Percentiles rank a stretch among this genome's conserved stretches.
These are phyloP conservation scores for Paradoxurus hermaphroditus DNA, from an alignment of 2,113 vertebrate species.

Conservation along the genomic window DNA sequence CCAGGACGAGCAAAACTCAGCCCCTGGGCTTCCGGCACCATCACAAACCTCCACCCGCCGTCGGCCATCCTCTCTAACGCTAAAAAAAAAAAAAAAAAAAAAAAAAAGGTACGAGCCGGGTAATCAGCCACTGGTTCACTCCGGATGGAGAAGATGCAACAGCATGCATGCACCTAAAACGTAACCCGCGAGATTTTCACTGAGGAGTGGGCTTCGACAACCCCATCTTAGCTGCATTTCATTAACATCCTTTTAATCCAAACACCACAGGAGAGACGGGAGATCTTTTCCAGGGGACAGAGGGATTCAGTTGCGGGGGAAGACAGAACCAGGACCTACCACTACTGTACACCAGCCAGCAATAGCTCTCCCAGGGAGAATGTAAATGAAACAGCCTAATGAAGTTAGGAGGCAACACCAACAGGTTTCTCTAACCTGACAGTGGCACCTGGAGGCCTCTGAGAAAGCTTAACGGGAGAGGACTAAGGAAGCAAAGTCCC, in stretches of 20 bases:
- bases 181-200: not conserved
- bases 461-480: not conserved
- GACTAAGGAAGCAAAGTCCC: not conserved
- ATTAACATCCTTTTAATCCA: conserved; percentile 28
- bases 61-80: not conserved
- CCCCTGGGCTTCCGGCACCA: not conserved
- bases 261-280: not conserved
- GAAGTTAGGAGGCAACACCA: conserved; percentile 66
- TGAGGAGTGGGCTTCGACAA: not conserved
- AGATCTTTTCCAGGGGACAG: not conserved
- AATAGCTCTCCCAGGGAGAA: not conserved
- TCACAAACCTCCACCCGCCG: conserved; percentile 20
- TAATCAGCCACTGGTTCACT: not conserved
- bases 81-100: no score
- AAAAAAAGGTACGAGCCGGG: not conserved
- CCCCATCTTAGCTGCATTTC: not conserved
- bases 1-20: not conserved
- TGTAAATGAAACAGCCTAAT: conserved; percentile 11
- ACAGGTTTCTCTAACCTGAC: conserved; percentile 75
- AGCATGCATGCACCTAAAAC: not conserved
- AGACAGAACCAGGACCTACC: not conserved
- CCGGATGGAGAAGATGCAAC: not conserved
- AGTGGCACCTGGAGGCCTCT: not conserved
- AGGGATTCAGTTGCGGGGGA: not conserved
- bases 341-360: not conserved